Percentiles rank a stretch among this genome's conserved stretches.
phyloP scores from a whole-genome alignment of 1,140 invertebrate species.

The Anoplophora glabripennis region DNA sequence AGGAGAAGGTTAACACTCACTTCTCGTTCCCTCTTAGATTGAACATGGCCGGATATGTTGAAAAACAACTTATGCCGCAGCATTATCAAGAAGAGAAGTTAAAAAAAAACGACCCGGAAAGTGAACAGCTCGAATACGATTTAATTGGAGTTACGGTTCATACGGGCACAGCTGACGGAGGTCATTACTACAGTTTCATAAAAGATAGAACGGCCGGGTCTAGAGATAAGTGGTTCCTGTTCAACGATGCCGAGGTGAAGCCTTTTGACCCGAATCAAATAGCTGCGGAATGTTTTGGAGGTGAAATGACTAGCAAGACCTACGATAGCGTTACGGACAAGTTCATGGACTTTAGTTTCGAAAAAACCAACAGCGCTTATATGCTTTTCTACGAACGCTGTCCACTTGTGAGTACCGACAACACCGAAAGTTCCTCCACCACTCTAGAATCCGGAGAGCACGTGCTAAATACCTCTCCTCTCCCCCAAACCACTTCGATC shows the following conservation, averaged over 20 bases:
- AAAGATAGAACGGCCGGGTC: constrained; percentile 71
- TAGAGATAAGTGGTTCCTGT: constrained; percentile 88
- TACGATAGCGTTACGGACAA: constrained; percentile 95
- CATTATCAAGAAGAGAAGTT: constrained; percentile 69
- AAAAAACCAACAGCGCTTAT: constrained; percentile 96
- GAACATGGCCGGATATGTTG: constrained; percentile 93
- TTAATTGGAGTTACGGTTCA: constrained; percentile 94
- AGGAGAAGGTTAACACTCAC: constrained; percentile 96
- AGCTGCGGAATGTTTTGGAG: constrained; percentile 92
- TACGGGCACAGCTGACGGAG: constrained; percentile 90
- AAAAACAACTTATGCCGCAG: constrained; percentile 88
- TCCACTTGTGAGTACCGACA: constrained; percentile 39
- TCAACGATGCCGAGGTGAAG: constrained; percentile 96
- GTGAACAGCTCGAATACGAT: constrained; percentile 78
- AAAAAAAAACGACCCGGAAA: constrained; percentile 52
- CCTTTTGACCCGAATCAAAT: constrained; percentile 92
- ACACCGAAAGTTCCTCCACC: constrained; percentile 41
- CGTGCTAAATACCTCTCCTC: constrained; percentile 23
- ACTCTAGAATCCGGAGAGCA: constrained; percentile 45
- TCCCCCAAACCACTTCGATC: constrained; percentile 30
- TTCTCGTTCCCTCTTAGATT: constrained; percentile 93
- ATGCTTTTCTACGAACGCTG: constrained; percentile 94
- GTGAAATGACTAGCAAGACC: constrained; percentile 95
- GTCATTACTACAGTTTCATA: constrained; percentile 97
- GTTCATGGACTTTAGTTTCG: constrained; percentile 96